Evolutionary conservation across 2,888 invertebrate genomes (phyloP).

Genomic region (Shargacucullia verbasci): DNA sequence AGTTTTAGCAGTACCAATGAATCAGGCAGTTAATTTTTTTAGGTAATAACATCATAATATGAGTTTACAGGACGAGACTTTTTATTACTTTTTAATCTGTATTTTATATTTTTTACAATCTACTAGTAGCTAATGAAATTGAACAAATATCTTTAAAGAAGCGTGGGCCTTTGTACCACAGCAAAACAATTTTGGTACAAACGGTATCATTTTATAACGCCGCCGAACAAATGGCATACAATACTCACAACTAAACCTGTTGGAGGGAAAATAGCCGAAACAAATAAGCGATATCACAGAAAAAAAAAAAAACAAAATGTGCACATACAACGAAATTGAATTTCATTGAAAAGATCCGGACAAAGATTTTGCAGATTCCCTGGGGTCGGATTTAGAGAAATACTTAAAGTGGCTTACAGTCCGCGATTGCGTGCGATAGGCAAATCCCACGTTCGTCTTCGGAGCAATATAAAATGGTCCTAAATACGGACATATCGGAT

Average conservation of each 20-base stretch:
- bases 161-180: not conserved
- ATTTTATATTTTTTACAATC: no score
- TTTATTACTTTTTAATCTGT: no score
- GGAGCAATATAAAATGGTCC: constrained; percentile 69
- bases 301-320: constrained; percentile 73
- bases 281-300: constrained; percentile 58
- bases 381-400: constrained; percentile 75
- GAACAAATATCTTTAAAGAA: not conserved
- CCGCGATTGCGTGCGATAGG: constrained; percentile 81
- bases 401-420: constrained; percentile 81
- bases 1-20: no score
- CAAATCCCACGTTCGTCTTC: constrained; percentile 74
- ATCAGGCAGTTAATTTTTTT: no score
- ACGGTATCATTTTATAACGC: constrained; percentile 5
- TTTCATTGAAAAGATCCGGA: constrained; percentile 81
- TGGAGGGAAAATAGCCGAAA: constrained; percentile 53
- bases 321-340: constrained; percentile 79
- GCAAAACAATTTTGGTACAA: not conserved
- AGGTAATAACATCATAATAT: no score
- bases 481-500: constrained; percentile 64
- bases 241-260: constrained; percentile 23
- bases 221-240: constrained; percentile 6
- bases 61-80: no score
- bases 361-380: constrained; percentile 76
- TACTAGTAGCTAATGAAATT: no score